phyloP scores from a whole-genome alignment of 2,113 vertebrate species.

The Falco punctatus region DNA sequence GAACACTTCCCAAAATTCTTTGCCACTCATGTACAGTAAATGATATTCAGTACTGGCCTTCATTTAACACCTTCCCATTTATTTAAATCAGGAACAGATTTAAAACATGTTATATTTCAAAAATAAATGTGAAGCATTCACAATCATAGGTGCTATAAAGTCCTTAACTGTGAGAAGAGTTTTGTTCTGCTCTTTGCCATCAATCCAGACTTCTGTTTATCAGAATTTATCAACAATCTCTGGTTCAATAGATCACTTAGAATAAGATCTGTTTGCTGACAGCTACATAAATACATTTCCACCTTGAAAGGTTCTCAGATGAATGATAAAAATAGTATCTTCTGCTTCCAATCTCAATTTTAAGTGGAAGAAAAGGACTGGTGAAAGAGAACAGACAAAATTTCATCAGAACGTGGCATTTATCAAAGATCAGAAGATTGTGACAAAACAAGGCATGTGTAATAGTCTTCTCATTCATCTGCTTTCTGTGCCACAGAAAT shows the following conservation, averaged over 20 bases:
- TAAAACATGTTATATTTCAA: slow-evolving; percentile 5
- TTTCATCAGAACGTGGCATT: slow-evolving; percentile 55
- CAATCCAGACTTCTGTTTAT: slow-evolving; percentile 34
- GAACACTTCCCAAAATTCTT: background rate
- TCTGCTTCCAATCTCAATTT: slow-evolving; percentile 64
- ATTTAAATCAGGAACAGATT: background rate
- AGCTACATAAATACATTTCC: slow-evolving; percentile 61
- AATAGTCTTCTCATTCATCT: background rate
- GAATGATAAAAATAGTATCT: slow-evolving; percentile 40
- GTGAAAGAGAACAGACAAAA: slow-evolving; percentile 74
- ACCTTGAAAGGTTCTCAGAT: slow-evolving; percentile 44
- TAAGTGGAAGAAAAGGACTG: slow-evolving; percentile 71
- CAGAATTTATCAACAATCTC: slow-evolving; percentile 27
- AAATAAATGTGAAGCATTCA: background rate
- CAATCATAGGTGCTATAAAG: too few species aligned
- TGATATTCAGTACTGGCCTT: background rate
- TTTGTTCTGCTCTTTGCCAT: slow-evolving; percentile 41
- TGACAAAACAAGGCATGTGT: slow-evolving; percentile 3
- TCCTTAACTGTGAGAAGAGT: slow-evolving; percentile 9
- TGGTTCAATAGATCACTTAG: slow-evolving; percentile 27
- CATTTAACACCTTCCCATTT: background rate
- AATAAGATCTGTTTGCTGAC: slow-evolving; percentile 53
- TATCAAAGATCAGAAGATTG: slow-evolving; percentile 36
- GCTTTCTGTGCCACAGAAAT: background rate
- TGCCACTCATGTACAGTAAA: background rate